phyloP scores from a whole-genome alignment of 2,113 vertebrate genomes.

The Oryzias celebensis region DNA sequence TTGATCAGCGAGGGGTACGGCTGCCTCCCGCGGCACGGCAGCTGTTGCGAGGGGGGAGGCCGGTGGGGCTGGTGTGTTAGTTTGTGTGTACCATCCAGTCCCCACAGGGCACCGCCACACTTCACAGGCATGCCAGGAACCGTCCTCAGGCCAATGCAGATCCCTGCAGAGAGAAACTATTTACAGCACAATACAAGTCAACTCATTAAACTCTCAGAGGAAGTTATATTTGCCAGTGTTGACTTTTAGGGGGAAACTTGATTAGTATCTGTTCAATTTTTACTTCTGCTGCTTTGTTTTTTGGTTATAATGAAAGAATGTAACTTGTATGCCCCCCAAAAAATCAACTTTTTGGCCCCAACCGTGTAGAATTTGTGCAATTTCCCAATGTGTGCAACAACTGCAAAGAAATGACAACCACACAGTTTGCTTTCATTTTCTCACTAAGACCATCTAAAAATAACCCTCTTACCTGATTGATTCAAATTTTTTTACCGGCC shows the following conservation, averaged over 20 bases:
- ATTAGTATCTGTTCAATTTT: conserved; percentile 36
- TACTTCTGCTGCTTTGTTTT: conserved; percentile 34
- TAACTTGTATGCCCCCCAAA: too few species aligned
- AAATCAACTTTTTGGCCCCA: too few species aligned
- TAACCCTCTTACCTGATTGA: conserved; percentile 8
- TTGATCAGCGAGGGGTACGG: conserved; percentile 89
- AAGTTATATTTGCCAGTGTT: conserved; percentile 64
- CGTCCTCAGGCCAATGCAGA: conserved; percentile 71
- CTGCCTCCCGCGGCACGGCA: conserved; percentile 91
- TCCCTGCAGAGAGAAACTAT: conserved; percentile 70
- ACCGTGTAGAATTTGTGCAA: too few species aligned
- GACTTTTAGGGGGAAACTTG: conserved; percentile 51
- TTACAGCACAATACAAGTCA: conserved; percentile 70
- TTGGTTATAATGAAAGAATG: not conserved
- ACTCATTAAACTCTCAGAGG: conserved; percentile 73
- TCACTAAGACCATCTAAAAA: conserved; percentile 38
- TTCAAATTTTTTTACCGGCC: conserved; percentile 16
- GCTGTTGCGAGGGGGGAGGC: conserved; percentile 86
- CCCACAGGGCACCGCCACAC: conserved; percentile 74
- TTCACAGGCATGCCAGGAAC: conserved; percentile 71
- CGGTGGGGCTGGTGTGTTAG: conserved; percentile 49
- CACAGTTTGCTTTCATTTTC: too few species aligned
- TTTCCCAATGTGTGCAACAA: too few species aligned
- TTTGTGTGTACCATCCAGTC: conserved; percentile 42
- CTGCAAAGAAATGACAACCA: too few species aligned